Conservation (phyloP, 2,113 vertebrate species). For the Triplophysa tibetana region DNA sequence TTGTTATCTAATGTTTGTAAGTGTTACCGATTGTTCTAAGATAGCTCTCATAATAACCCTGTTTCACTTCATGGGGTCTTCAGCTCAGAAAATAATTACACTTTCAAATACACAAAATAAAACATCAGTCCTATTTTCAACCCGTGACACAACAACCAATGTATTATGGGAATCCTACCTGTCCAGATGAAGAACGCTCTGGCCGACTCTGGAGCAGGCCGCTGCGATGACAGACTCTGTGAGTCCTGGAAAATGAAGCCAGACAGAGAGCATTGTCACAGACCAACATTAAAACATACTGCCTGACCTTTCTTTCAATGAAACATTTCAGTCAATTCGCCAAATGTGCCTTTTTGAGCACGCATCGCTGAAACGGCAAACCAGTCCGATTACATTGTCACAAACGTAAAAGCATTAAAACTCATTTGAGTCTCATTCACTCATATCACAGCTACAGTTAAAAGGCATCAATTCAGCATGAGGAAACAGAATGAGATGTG, state of each 20-base stretch:
- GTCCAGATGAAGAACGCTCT: constrained; percentile 89
- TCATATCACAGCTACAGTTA: constrained; percentile 24
- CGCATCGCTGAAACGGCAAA: neutral
- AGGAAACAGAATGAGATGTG: neutral
- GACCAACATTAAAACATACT: neutral
- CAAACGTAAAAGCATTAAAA: constrained; percentile 43
- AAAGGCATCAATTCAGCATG: constrained; percentile 21
- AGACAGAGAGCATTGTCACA: constrained; percentile 47
- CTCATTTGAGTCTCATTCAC: constrained; percentile 38
- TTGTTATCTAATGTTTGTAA: too few species aligned
- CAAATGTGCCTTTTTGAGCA: constrained; percentile 7
- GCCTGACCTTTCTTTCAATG: constrained; percentile 18
- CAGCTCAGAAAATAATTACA: too few species aligned
- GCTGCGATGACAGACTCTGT: constrained; percentile 89
- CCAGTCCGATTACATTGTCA: constrained; percentile 17
- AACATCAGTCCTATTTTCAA: neutral
- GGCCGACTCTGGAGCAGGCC: constrained; percentile 88
- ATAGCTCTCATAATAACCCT: too few species aligned
- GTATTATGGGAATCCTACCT: constrained; percentile 65
- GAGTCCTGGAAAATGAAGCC: constrained; percentile 75
- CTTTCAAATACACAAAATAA: too few species aligned
- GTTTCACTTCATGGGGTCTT: too few species aligned
- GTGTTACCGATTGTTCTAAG: too few species aligned
- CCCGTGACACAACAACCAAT: neutral
- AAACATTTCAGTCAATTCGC: constrained; percentile 48